A percentile compares a stretch with the other conserved stretches of the same genome.
Conservation (phyloP, 2,113 vertebrate species). For the Gymnobelideus leadbeateri region DNA sequence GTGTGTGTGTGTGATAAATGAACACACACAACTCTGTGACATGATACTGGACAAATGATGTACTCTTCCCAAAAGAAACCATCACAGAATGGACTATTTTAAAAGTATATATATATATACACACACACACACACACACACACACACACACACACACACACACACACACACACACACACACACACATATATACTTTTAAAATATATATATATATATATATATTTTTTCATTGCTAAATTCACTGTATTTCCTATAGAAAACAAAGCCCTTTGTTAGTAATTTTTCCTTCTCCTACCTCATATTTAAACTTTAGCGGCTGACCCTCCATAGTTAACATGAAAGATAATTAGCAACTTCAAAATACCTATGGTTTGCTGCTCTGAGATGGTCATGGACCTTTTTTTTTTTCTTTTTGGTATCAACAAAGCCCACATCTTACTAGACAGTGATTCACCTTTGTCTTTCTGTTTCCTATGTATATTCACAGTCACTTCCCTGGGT, state of each 20-base stretch:
- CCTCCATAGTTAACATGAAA: conserved; percentile 78
- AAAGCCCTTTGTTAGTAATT: conserved; percentile 81
- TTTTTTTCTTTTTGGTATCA: conserved; percentile 89
- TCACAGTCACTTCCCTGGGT: conserved; percentile 87
- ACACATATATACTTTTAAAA: too few relatives aligned
- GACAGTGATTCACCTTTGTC: conserved; percentile 82
- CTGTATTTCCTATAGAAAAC: conserved; percentile 80
- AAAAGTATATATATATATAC: conserved; percentile 9
- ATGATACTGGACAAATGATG: not conserved
- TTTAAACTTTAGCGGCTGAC: conserved; percentile 77
- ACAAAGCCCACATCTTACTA: conserved; percentile 81
- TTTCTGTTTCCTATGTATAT: conserved; percentile 81
- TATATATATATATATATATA: not conserved
- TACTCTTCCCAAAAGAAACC: conserved; percentile 2
- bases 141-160: too few relatives aligned
- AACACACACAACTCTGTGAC: not conserved
- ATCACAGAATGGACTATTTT: conserved; percentile 6
- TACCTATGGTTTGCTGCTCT: conserved; percentile 83
- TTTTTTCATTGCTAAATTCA: conserved; percentile 55
- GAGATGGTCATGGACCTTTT: conserved; percentile 70
- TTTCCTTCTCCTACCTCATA: conserved; percentile 77
- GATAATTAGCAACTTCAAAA: conserved; percentile 83
- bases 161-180: too few relatives aligned
- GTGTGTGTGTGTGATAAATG: not conserved
- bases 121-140: too few relatives aligned